Evolutionary conservation across 2,888 invertebrate species (phyloP).

Genomic region (Eupithecia dodoneata): DNA sequence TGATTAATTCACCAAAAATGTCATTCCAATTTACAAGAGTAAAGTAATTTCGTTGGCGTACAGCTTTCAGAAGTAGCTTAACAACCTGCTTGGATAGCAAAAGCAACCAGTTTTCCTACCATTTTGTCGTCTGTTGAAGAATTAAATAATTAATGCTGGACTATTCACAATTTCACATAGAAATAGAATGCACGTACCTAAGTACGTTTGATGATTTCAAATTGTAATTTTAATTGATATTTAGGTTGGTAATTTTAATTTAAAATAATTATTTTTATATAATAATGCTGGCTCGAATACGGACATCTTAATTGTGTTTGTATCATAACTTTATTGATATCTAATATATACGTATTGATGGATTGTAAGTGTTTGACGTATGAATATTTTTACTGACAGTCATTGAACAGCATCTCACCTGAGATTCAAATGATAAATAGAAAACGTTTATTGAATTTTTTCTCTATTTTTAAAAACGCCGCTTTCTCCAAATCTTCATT

Average conservation of each 20-base stretch:
- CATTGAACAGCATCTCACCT: not conserved
- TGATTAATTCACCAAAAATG: conserved; percentile 34
- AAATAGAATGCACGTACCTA: not conserved
- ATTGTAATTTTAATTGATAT: too few relatives aligned
- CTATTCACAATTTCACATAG: not conserved
- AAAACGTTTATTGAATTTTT: not conserved
- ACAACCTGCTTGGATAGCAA: conserved; percentile 1
- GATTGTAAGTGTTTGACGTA: not conserved
- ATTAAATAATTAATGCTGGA: not conserved
- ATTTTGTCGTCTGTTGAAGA: not conserved
- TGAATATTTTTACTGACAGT: not conserved
- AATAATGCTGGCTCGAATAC: too few relatives aligned
- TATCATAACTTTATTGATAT: too few relatives aligned
- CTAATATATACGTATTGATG: too few relatives aligned
- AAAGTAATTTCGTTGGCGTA: conserved; percentile 21
- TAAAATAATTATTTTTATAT: too few relatives aligned
- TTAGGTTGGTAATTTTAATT: too few relatives aligned
- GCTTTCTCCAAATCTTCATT: not conserved
- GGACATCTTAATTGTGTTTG: too few relatives aligned
- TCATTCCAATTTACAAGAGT: conserved; percentile 31
- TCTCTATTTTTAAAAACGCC: not conserved
- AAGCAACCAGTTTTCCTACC: not conserved
- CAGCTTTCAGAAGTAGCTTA: conserved; percentile 16
- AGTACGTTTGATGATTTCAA: too few relatives aligned
- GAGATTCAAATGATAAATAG: too few relatives aligned